Evolutionary conservation across 1,140 invertebrate genomes (phyloP), one percentile per base, ranked within the genome.

Genomic region (Aphidius ervi): DNA sequence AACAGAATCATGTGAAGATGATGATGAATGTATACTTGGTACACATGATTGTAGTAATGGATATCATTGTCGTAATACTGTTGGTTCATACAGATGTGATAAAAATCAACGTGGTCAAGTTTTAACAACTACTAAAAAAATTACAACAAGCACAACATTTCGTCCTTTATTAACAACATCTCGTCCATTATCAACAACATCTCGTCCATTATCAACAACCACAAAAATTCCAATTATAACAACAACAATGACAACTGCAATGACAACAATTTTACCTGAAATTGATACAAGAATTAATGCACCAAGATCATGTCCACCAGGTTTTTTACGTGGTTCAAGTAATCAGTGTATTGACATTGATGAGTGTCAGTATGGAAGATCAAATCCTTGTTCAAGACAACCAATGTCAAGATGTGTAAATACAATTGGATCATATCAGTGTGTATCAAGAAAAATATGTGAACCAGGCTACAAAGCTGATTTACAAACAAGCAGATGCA

Each of bases 1-100:
- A 8, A 91, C 89, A 5, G 89, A 93, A 59, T 81, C 86, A 61
- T 98, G 96, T 77, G 91, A 94, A 82, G 96, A 98, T 76, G 89
- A 97, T 66, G 91, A 99, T 75, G 97, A 99, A 77, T 99, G 97
- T 71, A 65, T 76, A 0, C 78, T 93, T 3, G 87, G 88, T 5
- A 90, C 86, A 0, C 87, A 98, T 72, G 89, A 92, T 68, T 99
- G 97, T 71, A 86, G 86, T 0, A 69, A 82, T 0, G 87, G 87
- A 5, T 97, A 91, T 70, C 78, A 84, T 3, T 99, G 97, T 74
- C 82, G 85, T 50, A 99, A 99, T 70, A 94, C 85, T 0, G 72
- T 86, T 23, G 92, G 92, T 0, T 91, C 89, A 10, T 94, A 89
- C 70, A 79, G 88, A 40, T 94, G 92, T 74, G 83, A 86, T 55